phyloP scores from a whole-genome alignment of 2,888 invertebrate genomes.

The Gonocerus acuteangulatus region DNA sequence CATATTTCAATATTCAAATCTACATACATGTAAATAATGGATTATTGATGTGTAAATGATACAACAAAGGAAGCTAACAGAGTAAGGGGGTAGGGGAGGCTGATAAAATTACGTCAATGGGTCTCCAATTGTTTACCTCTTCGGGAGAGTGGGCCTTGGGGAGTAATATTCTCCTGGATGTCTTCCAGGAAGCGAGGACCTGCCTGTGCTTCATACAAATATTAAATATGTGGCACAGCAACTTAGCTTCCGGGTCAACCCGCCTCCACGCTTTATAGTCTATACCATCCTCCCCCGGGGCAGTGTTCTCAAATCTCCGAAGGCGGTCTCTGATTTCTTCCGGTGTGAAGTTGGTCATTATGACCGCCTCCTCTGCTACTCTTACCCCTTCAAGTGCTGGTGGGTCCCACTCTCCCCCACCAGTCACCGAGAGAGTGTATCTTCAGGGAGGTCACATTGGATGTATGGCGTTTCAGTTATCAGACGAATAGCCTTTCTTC shows the following conservation, averaged over 20 bases:
- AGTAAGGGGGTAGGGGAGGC: no score
- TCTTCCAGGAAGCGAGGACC: conserved; percentile 26
- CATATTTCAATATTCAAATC: no score
- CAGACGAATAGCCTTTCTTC: no score
- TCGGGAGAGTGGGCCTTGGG: conserved; percentile 30
- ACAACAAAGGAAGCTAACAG: no score
- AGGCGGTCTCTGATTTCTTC: background rate
- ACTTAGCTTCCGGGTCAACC: background rate
- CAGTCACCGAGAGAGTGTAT: no score
- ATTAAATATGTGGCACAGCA: background rate
- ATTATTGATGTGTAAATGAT: no score
- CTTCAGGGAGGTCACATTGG: no score
- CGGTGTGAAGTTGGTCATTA: background rate
- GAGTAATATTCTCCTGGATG: conserved; percentile 29
- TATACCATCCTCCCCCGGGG: background rate
- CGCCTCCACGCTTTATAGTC: background rate
- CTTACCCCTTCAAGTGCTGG: background rate
- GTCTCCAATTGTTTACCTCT: conserved; percentile 40
- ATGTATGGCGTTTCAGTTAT: no score
- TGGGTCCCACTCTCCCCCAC: no score
- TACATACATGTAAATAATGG: no score
- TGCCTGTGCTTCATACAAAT: background rate
- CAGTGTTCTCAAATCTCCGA: background rate
- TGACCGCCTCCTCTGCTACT: background rate
- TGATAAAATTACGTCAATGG: no score